Base-by-base conservation (phyloP, 2,888 invertebrate species). In the Scaeva pyrastri region DNA sequence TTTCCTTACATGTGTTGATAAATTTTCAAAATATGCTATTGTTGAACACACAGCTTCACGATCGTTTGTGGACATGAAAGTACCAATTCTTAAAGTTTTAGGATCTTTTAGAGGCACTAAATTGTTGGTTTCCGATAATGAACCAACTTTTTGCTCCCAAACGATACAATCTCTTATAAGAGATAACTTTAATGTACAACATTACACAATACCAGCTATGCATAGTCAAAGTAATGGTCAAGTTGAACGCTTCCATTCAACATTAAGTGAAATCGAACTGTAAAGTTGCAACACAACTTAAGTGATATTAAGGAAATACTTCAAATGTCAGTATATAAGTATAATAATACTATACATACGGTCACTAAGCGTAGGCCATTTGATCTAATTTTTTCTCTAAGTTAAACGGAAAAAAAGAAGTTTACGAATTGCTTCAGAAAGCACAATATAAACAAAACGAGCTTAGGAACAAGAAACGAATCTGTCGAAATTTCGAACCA, bases 11-110 rank as follows among this genome's bases (percentile, higher is more conserved):
- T 62, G 50, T n/a, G 6, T 60, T 10, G 50, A 58, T 36, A 78
- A 56, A 39, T 78, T 64, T 56, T 48, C 72, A 0, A 78, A 78
- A 72, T 78, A 55, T 19, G 62, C 78, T 11, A n/a, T 72, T 10
- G 45, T 72, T 7, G 16, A 36, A 36, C 77, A 55, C 12, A 71
- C 72, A 12, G 41, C 48, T 8, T 70, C 62, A n/a, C 39, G 39
- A 14, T n/a, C 62, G 2, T 16, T 72, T 52, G 50, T 78, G 26
- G 78, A 72, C 23, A 55, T 78, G 7, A 78, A 72, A 31, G 36
- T 14, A 19, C 45, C 58, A 6, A 12, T 58, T 58, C 31, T 60
- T 16, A 16, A 52, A 23, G 7, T 52, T 12, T 52, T 52, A 12
- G 23, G 23, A 23, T 23, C 48, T 12, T 72, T 41, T 45, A 58